Base-by-base conservation (phyloP, 2,888 invertebrate species). In the Ramazzottius varieornatus region DNA sequence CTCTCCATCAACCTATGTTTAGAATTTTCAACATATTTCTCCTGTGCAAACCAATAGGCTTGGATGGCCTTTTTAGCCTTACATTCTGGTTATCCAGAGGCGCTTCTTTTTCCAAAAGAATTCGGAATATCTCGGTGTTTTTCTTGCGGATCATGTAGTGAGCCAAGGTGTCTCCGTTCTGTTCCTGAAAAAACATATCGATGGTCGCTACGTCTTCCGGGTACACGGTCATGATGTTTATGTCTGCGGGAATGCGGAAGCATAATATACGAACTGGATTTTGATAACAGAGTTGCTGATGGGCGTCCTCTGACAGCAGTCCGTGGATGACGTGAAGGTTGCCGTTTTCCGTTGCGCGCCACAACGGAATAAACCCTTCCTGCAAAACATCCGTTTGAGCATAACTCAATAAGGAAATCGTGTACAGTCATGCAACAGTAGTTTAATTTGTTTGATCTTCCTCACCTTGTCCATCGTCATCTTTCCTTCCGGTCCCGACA, bases 271-370 rank as follows among this genome's bases (percentile, higher is more conserved):
- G 20, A 8, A 54, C 54, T 29, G 8, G 8, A 29, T 63, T 20
- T n/a, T 24, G 32, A 40, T 64, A 68, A 33, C 69, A 84, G 64
- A 92, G 81, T 79, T 94, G 93, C 72, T 88, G 88, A 65, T 86
- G 84, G 65, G 88, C 86, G 78, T 86, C 86, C 71, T 86, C 84
- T 32, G 71, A 83, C 70, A 98, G 81, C 66, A 98, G 82, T 78
- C 94, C 92, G 70, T 90, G 84, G 75, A 89, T 88, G 83, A 93
- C 91, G 70, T 88, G 86, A 78, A 90, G 86, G 80, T 93, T 94
- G 65, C 93, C 93, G 33, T 88, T 86, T 78, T 93, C 91, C 71
- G 91, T 88, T 66, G 94, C 91, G 76, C 90, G 80, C 74, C 93
- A 84, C 73, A 96, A 80, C 70, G 96, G 91, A 73, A 93, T 85